Evolutionary conservation across 2,797 vertebrate species (phyloP).

Genomic region (Echeneis naucrates): DNA sequence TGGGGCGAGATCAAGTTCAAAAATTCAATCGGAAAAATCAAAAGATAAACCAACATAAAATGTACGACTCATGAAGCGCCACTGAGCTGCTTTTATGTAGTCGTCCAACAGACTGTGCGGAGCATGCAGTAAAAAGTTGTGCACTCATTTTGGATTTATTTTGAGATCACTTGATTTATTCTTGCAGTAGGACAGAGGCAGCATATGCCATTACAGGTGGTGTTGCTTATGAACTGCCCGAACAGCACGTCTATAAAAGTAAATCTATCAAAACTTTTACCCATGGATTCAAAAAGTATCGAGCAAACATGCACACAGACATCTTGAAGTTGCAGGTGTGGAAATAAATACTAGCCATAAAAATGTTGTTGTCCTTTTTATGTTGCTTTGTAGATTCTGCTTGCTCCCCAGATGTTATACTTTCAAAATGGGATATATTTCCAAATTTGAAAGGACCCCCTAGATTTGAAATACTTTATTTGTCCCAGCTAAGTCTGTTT

Average conservation of each 20-base stretch:
- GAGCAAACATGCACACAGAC: conserved; percentile 34
- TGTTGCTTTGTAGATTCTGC: not conserved
- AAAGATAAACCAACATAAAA: not conserved
- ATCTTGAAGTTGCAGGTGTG: conserved; percentile 37
- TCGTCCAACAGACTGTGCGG: not conserved
- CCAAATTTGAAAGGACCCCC: not conserved
- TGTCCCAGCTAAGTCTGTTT: not conserved
- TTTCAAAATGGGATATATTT: conserved; percentile 14
- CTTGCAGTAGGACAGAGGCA: conserved; percentile 27
- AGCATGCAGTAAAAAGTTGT: conserved; percentile 25
- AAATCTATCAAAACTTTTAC: conserved; percentile 46
- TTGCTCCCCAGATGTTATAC: not conserved
- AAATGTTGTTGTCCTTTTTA: conserved; percentile 7
- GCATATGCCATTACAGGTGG: conserved; percentile 67
- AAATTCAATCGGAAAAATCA: conserved; percentile 7
- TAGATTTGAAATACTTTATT: not conserved
- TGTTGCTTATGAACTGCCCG: conserved; percentile 54
- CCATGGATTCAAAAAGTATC: conserved; percentile 21
- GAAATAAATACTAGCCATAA: conserved; percentile 24
- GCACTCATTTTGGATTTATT: conserved; percentile 31
- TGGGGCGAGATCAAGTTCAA: not conserved
- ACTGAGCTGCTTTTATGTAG: not conserved
- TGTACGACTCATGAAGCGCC: not conserved
- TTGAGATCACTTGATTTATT: conserved; percentile 45
- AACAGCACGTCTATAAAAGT: conserved; percentile 52